Conservation (phyloP, 64 coral and sea anemone genomes). For the Stichodactyla mertensii region DNA sequence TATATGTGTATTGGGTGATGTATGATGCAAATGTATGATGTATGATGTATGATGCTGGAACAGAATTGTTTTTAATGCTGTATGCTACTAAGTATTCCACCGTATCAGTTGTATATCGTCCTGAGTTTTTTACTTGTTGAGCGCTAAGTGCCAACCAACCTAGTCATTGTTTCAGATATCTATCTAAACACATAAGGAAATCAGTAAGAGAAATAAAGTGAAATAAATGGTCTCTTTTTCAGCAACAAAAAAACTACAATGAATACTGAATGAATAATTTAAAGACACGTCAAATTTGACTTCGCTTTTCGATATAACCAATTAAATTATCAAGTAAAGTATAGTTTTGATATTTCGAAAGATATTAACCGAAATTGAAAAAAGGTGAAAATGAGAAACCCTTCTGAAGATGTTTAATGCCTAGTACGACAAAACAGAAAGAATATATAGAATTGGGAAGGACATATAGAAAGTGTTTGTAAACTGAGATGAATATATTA, state of each 20-base stretch:
- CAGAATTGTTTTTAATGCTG: background rate
- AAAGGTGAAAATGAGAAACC: background rate
- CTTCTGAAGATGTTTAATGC: background rate
- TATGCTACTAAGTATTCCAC: background rate
- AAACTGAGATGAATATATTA: background rate
- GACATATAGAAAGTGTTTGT: background rate
- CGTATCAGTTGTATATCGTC: background rate
- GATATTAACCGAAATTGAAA: background rate
- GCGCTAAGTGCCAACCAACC: background rate
- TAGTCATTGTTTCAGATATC: background rate
- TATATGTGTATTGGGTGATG: background rate
- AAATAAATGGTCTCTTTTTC: background rate
- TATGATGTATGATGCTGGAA: background rate
- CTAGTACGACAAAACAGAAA: background rate
- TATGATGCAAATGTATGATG: background rate
- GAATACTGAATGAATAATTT: background rate
- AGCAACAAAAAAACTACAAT: background rate
- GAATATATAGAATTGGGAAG: background rate
- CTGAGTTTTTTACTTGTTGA: background rate
- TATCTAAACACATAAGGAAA: background rate
- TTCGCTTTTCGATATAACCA: background rate
- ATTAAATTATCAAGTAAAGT: background rate
- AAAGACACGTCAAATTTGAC: background rate
- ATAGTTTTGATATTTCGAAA: background rate
- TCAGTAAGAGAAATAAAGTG: background rate